Conservation (phyloP, 2,797 vertebrate genomes). For the Chloroceryle amazona region DNA sequence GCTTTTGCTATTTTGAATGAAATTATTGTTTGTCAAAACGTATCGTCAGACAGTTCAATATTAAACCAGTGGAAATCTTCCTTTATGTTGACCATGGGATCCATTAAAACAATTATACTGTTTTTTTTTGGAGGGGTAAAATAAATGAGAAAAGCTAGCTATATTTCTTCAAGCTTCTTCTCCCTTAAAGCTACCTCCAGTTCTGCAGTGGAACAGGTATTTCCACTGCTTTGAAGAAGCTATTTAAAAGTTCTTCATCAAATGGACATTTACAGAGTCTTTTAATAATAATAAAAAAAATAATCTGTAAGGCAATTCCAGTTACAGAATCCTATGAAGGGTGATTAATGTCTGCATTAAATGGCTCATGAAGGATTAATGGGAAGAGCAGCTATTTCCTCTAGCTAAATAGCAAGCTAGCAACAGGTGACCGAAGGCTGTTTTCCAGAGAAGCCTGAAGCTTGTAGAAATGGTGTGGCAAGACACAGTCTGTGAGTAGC, state of each 20-base stretch:
- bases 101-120: background rate
- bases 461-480: background rate
- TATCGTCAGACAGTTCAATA: background rate
- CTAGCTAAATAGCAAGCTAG: background rate
- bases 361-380: background rate
- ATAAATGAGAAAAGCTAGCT: background rate
- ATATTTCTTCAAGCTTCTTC: background rate
- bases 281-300: background rate
- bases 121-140: background rate
- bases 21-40: background rate
- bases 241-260: background rate
- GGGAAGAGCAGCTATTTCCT: background rate
- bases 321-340: background rate
- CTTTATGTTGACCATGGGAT: background rate
- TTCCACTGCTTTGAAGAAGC: background rate
- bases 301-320: background rate
- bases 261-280: background rate
- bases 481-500: background rate
- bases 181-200: background rate
- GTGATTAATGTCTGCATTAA: conserved; percentile 2
- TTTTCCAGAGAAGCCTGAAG: background rate
- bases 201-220: background rate
- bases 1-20: background rate
- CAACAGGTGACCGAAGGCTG: background rate
- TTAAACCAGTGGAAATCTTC: background rate